A percentile compares a stretch with the other conserved stretches of the same genome.
These are phyloP conservation scores for Nemopilema nomurai DNA, from an alignment of 30 jellyfish, hydroid and myxozoan species.

Conservation along the genomic window DNA sequence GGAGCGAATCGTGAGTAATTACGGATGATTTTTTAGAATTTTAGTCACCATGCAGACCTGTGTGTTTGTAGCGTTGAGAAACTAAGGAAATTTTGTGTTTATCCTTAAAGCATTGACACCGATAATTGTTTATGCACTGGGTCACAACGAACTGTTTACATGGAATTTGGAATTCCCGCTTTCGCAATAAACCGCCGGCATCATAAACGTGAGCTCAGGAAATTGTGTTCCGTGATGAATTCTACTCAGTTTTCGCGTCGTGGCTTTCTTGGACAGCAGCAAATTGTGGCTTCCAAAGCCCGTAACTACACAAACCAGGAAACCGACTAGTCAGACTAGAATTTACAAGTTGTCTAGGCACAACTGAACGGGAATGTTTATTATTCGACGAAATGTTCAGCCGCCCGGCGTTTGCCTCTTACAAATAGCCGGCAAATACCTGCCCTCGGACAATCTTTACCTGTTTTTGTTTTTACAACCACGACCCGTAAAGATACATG, in stretches of 20 bases:
- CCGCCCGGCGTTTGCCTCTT: neutral
- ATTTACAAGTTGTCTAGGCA: neutral
- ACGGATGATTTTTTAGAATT: too few species aligned
- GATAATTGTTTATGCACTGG: neutral
- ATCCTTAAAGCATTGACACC: neutral
- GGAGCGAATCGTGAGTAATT: constrained; percentile 28
- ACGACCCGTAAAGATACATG: too few species aligned
- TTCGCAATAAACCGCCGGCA: neutral
- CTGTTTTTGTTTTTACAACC: too few species aligned
- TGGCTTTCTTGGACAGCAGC: neutral
- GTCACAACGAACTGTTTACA: neutral
- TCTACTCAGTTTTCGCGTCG: neutral
- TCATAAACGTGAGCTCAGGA: neutral
- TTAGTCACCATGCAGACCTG: too few species aligned
- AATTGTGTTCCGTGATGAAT: neutral
- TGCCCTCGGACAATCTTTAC: too few species aligned
- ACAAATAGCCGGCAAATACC: neutral
- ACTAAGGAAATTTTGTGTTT: neutral
- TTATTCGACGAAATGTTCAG: too few species aligned
- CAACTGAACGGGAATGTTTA: neutral
- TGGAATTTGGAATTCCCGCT: neutral
- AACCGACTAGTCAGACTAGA: neutral
- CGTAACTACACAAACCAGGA: neutral
- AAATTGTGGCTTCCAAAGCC: neutral
- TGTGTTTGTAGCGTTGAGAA: neutral